phyloP scores from a whole-genome alignment of 2,888 invertebrate species.

The Dasypolia templi region DNA sequence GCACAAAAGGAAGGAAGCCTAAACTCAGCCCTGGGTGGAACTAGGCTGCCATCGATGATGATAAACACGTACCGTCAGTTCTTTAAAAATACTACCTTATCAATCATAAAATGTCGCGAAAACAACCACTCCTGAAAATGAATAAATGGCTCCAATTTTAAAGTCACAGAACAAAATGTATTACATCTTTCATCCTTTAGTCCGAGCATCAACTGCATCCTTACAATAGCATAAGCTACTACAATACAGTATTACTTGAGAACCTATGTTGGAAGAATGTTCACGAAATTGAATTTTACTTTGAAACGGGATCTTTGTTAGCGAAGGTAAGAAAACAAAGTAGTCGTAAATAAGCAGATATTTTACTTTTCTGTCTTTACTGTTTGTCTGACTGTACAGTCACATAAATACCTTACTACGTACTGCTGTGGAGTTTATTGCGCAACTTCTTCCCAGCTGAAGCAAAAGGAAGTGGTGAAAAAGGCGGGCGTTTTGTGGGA shows the following conservation, averaged over 20 bases:
- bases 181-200: slow-evolving; percentile 60
- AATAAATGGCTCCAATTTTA: slow-evolving; percentile 54
- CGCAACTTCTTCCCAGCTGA: not conserved
- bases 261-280: slow-evolving; percentile 71
- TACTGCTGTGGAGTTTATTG: not conserved
- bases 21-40: too few relatives aligned
- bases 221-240: slow-evolving; percentile 66
- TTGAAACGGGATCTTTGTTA: slow-evolving; percentile 75
- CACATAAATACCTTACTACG: not conserved
- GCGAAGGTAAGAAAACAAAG: slow-evolving; percentile 71
- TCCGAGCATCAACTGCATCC: slow-evolving; percentile 69
- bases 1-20: too few relatives aligned
- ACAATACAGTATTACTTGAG: slow-evolving; percentile 63
- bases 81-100: not conserved
- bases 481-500: not conserved
- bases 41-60: too few relatives aligned
- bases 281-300: slow-evolving; percentile 75
- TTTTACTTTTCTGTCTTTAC: slow-evolving; percentile 65
- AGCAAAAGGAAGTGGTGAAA: not conserved
- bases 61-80: too few relatives aligned
- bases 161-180: slow-evolving; percentile 46
- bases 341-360: slow-evolving; percentile 73
- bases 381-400: slow-evolving; percentile 40
- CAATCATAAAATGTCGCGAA: not conserved
- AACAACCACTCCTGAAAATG: slow-evolving; percentile 44